Evolutionary conservation across 2,888 invertebrate species (phyloP).

Genomic region (Thumatha senex): DNA sequence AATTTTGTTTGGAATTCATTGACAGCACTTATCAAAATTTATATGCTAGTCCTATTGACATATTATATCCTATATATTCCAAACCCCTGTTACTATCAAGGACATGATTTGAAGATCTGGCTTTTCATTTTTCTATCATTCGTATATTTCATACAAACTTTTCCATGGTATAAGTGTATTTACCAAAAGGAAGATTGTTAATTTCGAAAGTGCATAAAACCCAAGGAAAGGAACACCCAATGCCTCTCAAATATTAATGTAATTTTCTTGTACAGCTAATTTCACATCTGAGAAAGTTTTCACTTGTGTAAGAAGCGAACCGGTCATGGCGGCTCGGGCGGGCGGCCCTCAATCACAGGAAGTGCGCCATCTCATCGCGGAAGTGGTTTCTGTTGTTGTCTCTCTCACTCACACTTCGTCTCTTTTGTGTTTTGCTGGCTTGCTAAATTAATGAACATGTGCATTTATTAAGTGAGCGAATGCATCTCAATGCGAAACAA

Average conservation of each 20-base stretch:
- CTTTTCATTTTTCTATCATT: no score
- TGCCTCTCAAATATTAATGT: slow-evolving; percentile 18
- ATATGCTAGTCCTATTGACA: no score
- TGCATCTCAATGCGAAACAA: slow-evolving; percentile 63
- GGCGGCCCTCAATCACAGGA: slow-evolving; percentile 80
- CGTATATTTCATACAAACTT: background rate
- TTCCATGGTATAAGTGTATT: background rate
- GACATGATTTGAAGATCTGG: no score
- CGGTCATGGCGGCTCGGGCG: slow-evolving; percentile 43
- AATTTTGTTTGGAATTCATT: no score
- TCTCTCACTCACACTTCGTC: slow-evolving; percentile 53
- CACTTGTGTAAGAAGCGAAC: slow-evolving; percentile 31
- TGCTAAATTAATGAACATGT: slow-evolving; percentile 63
- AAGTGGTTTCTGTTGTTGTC: slow-evolving; percentile 80
- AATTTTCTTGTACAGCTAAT: slow-evolving; percentile 40
- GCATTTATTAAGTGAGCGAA: slow-evolving; percentile 59
- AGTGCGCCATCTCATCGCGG: slow-evolving; percentile 84
- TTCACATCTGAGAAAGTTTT: slow-evolving; percentile 41
- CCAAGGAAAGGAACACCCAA: slow-evolving; percentile 3
- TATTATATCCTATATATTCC: no score
- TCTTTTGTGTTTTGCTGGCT: slow-evolving; percentile 63
- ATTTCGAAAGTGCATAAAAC: background rate
- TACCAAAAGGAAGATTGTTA: background rate
- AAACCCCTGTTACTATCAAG: no score
- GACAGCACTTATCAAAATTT: no score